Conservation (phyloP, 1,140 invertebrate species). For the Eupristina koningsbergeri region DNA sequence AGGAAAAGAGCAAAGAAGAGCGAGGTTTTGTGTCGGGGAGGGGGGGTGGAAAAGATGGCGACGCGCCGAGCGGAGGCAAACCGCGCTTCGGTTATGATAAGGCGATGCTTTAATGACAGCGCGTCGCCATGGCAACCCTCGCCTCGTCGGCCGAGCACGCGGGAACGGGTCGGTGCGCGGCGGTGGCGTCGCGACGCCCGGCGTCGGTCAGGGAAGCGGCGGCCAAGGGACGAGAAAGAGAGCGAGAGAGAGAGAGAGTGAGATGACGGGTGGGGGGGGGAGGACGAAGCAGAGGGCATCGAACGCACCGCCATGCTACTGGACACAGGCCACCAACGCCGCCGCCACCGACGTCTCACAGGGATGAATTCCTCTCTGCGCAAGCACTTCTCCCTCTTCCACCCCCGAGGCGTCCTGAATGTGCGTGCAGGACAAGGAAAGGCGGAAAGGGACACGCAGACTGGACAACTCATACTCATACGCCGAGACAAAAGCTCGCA, state of each 20-base stretch:
- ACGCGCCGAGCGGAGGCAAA: conserved; percentile 24
- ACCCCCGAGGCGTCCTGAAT: not conserved
- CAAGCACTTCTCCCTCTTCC: conserved; percentile 48
- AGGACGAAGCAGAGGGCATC: conserved; percentile 45
- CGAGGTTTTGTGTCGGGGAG: not conserved
- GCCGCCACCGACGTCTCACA: conserved; percentile 60
- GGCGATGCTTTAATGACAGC: conserved; percentile 74
- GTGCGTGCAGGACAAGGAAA: not conserved
- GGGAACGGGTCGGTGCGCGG: conserved; percentile 65
- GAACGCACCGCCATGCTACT: conserved; percentile 68
- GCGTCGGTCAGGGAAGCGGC: conserved; percentile 66
- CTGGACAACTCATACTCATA: conserved; percentile 14
- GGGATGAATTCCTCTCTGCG: conserved; percentile 67
- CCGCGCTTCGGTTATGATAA: conserved; percentile 73
- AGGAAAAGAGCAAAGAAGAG: conserved; percentile 36
- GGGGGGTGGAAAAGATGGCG: conserved; percentile 37
- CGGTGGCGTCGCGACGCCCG: conserved; percentile 67
- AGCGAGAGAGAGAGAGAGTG: conserved; percentile 54
- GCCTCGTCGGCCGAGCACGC: too few species aligned
- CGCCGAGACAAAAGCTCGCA: conserved; percentile 29
- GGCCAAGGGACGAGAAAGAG: not conserved
- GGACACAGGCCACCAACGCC: conserved; percentile 68
- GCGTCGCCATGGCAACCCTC: conserved; percentile 69
- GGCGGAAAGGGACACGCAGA: not conserved
- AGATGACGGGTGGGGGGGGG: conserved; percentile 48